Conservation (phyloP, 2,888 invertebrate species). For the Cinara cedri region DNA sequence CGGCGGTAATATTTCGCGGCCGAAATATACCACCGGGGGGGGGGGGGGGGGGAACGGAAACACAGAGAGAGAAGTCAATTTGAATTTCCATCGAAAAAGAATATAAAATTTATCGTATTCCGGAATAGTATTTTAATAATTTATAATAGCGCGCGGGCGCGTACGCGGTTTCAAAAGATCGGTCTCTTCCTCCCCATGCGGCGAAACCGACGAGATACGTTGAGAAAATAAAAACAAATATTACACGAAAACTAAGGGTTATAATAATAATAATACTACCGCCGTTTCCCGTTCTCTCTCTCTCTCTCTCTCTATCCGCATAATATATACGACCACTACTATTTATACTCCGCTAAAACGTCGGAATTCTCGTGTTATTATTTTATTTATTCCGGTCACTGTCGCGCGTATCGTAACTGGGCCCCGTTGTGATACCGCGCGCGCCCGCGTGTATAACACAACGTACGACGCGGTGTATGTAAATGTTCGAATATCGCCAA, state of each 20-base stretch:
- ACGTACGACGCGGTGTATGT: too few species aligned
- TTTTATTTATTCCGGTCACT: conserved; percentile 18
- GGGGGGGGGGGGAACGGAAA: too few species aligned
- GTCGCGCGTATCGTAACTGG: background rate
- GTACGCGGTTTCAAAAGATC: conserved; percentile 25
- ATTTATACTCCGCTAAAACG: background rate
- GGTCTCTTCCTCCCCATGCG: conserved; percentile 20
- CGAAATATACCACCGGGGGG: background rate
- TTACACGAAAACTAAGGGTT: too few species aligned
- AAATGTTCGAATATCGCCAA: conserved; percentile 24
- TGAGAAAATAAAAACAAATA: background rate
- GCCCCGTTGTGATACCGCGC: background rate
- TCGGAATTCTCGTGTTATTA: background rate
- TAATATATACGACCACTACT: too few species aligned
- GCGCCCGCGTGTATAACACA: background rate
- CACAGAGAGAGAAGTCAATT: too few species aligned
- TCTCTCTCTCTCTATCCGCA: too few species aligned
- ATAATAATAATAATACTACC: too few species aligned
- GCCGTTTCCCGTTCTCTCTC: too few species aligned
- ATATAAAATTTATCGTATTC: conserved; percentile 24
- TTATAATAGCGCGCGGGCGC: too few species aligned
- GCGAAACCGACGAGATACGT: conserved; percentile 17
- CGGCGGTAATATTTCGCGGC: background rate
- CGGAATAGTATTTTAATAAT: conserved; percentile 48
- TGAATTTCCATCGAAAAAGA: conserved; percentile 23